A percentile compares a stretch with the other conserved stretches of the same genome.
Conservation (phyloP, 2,888 invertebrate genomes). For the Monochamus alternatus region DNA sequence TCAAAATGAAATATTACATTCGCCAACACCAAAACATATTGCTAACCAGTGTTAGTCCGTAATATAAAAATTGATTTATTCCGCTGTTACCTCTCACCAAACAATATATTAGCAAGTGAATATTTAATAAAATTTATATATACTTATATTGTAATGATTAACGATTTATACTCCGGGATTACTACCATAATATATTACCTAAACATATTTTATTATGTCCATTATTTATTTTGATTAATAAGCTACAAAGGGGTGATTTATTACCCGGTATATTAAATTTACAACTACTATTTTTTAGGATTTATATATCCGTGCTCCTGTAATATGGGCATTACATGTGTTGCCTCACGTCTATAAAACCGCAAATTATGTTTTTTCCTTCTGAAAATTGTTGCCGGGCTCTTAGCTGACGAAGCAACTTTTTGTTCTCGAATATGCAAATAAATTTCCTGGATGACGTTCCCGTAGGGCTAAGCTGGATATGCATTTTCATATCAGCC, state of each 20-base stretch:
- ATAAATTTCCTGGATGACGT: neutral
- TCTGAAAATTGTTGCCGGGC: conserved; percentile 20
- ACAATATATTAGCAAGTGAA: conserved; percentile 10
- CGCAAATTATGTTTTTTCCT: conserved; percentile 16
- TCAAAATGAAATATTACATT: conserved; percentile 2
- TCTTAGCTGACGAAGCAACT: conserved; percentile 20
- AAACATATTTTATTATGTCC: neutral
- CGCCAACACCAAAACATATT: neutral
- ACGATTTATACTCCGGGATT: neutral
- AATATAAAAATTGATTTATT: conserved; percentile 19
- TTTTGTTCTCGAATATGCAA: conserved; percentile 12
- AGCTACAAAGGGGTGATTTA: conserved; percentile 20
- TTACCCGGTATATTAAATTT: conserved; percentile 21
- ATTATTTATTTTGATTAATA: conserved; percentile 22
- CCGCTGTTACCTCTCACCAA: neutral
- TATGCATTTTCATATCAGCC: neutral
- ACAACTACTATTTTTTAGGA: conserved; percentile 20
- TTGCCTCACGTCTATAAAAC: conserved; percentile 4
- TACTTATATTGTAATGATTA: conserved; percentile 15
- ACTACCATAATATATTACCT: conserved; percentile 3
- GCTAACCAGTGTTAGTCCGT: neutral
- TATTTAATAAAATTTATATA: conserved; percentile 9
- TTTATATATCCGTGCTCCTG: neutral
- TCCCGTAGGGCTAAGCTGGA: neutral
- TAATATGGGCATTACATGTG: conserved; percentile 27